A percentile compares a stretch with the other conserved stretches of the same genome.
Conservation (phyloP, 2,113 vertebrate genomes). For the Eretmochelys imbricata region DNA sequence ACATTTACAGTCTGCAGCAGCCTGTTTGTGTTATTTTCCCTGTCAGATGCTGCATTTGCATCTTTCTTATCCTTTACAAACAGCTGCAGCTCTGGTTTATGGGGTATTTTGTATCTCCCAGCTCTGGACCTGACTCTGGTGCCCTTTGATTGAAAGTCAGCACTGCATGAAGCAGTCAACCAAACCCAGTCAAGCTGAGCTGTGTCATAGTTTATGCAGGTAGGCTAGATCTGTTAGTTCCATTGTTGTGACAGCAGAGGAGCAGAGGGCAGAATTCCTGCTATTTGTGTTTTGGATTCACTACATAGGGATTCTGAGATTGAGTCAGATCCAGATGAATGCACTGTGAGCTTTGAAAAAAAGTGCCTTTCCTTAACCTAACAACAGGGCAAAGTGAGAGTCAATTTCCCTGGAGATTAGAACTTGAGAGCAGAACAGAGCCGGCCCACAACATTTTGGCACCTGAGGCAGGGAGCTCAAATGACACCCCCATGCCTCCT, state of each 20-base stretch:
- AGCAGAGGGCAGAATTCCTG: not conserved
- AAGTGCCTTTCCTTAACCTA: not conserved
- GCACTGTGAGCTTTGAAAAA: not conserved
- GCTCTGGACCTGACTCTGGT: not conserved
- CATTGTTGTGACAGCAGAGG: not conserved
- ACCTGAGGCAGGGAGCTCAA: no score
- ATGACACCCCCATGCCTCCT: no score
- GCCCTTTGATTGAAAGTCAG: not conserved
- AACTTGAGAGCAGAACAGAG: not conserved
- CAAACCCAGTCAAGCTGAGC: conserved; percentile 54
- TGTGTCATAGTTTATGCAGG: conserved; percentile 29
- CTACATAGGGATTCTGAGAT: not conserved
- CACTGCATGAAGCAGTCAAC: conserved; percentile 56
- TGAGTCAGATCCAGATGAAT: not conserved
- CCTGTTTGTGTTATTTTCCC: fast-evolving
- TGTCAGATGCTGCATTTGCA: not conserved
- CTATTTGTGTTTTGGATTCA: conserved; percentile 3
- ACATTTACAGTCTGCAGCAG: not conserved
- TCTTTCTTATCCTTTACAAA: not conserved
- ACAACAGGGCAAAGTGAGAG: conserved; percentile 34
- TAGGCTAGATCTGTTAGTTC: conserved; percentile 54
- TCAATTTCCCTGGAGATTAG: conserved; percentile 22
- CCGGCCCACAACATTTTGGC: no score
- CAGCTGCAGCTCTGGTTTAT: not conserved
- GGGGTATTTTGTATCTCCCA: not conserved